Base-by-base conservation (phyloP, 2,797 vertebrate genomes). In the Coregonus sp. region DNA sequence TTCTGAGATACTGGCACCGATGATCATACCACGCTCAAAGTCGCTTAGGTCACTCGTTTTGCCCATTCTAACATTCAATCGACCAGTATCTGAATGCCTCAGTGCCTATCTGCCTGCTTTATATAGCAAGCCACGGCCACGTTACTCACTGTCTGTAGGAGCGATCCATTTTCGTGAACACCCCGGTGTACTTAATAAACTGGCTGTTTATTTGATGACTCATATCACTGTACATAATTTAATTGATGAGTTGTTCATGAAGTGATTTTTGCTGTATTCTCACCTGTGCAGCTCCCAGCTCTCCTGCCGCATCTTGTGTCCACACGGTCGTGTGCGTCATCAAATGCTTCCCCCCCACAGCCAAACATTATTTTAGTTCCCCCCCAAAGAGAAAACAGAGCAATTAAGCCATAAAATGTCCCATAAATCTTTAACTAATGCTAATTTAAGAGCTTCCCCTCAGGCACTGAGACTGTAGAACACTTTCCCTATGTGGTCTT, bases 391-490 rank as follows among this genome's bases (percentile, higher is more conserved):
- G 16, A 82, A 90, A 89, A 47, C 40, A 47, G 85, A 79, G 85
- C 85, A 81, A 85, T 92, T 90, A 90, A 91, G 88, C 76, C 78
- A 72, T 74, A 25, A 25, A 82, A 80, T 75, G 79, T 14, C 70
- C 70, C 79, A 90, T 93, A 81, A 92, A 92, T 92, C 85, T 90
- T 90, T 86, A 88, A 90, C 77, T 78, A 75, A 85, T 83, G 81
- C 76, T 90, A 84, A 90, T 90, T 88, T 86, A 83, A 80, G 80
- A 75, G 6, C 76, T 72, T 87, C 69, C 80, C 78, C 78, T 81
- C 72, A 75, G 86, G 89, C 78, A 4, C 18, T 52, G 61, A 47
- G 40, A 47, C 40, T 47, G 40, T 47, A 47, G 40, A 7, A 47
- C 7, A 7, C 7, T 7, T 47, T 11, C 40, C 54, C 18, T 16